Evolutionary conservation across 2,888 invertebrate species (phyloP).

Genomic region (Exocentrus adspersus): DNA sequence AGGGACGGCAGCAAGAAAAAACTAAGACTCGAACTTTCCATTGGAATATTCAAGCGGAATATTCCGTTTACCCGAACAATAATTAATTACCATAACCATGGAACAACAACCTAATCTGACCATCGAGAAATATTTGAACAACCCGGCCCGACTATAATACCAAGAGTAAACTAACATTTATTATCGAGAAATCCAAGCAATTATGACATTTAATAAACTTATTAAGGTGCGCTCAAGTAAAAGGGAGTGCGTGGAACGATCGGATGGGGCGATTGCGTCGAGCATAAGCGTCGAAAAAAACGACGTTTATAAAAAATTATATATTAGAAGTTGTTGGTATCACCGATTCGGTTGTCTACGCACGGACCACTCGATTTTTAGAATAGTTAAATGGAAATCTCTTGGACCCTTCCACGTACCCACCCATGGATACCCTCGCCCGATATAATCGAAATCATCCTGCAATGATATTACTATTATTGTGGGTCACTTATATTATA

Average conservation of each 20-base stretch:
- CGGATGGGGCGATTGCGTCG: too few relatives aligned
- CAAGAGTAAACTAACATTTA: constrained; percentile 7
- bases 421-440: constrained; percentile 35
- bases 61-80: background rate
- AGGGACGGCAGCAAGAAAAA: too few relatives aligned
- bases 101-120: background rate
- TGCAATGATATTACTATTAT: constrained; percentile 38
- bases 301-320: too few relatives aligned
- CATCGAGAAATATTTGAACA: constrained; percentile 10
- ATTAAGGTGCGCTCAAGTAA: constrained; percentile 20
- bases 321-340: too few relatives aligned
- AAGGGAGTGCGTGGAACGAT: background rate
- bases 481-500: constrained; percentile 46
- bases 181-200: constrained; percentile 29
- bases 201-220: constrained; percentile 38
- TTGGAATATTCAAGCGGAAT: too few relatives aligned
- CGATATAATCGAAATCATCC: constrained; percentile 43
- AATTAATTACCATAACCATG: too few relatives aligned
- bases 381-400: too few relatives aligned
- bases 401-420: too few relatives aligned
- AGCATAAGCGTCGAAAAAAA: too few relatives aligned
- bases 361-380: too few relatives aligned
- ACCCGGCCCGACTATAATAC: background rate
- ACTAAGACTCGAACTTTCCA: too few relatives aligned
- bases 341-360: background rate